Base-by-base conservation (phyloP, 2,888 invertebrate genomes). In the Rhodophaea formosa region DNA sequence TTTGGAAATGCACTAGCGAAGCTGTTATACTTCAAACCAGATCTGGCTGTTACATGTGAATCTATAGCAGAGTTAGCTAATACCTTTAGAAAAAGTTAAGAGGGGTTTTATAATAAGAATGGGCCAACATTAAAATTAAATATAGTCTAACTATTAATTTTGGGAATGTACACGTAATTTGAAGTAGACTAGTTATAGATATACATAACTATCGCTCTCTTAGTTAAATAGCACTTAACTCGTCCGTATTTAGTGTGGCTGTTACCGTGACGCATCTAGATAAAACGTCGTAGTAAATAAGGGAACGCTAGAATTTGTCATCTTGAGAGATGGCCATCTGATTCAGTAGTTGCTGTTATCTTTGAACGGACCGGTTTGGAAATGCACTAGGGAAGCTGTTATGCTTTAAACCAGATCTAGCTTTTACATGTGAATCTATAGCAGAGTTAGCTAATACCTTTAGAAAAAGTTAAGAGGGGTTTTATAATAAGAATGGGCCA, bases 321-420 rank as follows among this genome's bases (percentile, higher is more conserved):
- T 83, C 81, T 81, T 82, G 80, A 85, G 80, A 81, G 83, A 87
- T 87, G 78, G 78, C 79, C 78, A 81, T 83, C 77, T 80, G 79
- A 82, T 82, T 82, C 82, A 79, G 77, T 80, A 79, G 79, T 78
- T 84, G 79, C 79, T 35, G 51, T 35, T 51, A 51, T 51, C 35
- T 35, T 15, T 51, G 51, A 51, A 51, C 16, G 35, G 51, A 51
- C 51, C 51, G 16, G 51, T 51, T 15, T 49, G 30, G 35, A 16
- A 35, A 51, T 35, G 35, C 32, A 32, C 32, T 45, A 16, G 30
- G 5, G 10, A 49, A 51, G 14, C 15, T 32, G 51, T 51, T 32
- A 30, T 3, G 3, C 3, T 30, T 10, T 12, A 35, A 2, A 35
- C 8, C 35, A 35, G 35, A 35, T 10, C 10, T 35, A 10, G 35